Evolutionary conservation across 2,888 invertebrate species (phyloP).

Genomic region (Ypsolopha scabrella): DNA sequence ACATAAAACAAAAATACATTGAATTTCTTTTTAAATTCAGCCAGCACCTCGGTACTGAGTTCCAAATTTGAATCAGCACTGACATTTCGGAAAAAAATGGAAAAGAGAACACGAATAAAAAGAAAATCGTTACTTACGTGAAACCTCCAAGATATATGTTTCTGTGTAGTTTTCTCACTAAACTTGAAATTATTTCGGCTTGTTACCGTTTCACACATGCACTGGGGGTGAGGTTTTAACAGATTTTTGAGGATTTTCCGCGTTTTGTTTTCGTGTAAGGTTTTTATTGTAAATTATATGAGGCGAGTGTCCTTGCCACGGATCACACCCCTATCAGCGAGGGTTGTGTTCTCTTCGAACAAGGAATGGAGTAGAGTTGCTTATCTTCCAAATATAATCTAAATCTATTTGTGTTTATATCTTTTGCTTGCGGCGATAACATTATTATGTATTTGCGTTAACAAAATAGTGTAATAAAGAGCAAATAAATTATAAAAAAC

Average conservation of each 20-base stretch:
- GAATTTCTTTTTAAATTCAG: too few relatives aligned
- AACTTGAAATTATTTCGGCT: too few relatives aligned
- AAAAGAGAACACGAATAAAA: not conserved
- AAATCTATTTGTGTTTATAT: not conserved
- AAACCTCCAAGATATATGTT: conserved; percentile 7
- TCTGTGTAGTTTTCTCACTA: not conserved
- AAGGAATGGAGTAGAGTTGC: conserved; percentile 29
- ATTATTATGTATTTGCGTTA: too few relatives aligned
- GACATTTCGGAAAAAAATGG: not conserved
- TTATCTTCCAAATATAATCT: conserved; percentile 5
- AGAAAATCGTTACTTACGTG: conserved; percentile 46
- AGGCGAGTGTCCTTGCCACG: conserved; percentile 35
- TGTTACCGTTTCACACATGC: not conserved
- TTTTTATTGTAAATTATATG: conserved; percentile 49
- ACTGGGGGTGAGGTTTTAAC: not conserved
- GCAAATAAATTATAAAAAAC: too few relatives aligned
- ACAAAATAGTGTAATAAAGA: too few relatives aligned
- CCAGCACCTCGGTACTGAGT: too few relatives aligned
- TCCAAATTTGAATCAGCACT: not conserved
- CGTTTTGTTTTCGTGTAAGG: conserved; percentile 33
- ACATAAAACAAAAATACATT: too few relatives aligned
- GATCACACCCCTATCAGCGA: conserved; percentile 59
- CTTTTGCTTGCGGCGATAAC: not conserved
- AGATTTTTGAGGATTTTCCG: conserved; percentile 12
- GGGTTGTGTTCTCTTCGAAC: conserved; percentile 42